A percentile compares a stretch with the other conserved stretches of the same genome.
phyloP scores from a whole-genome alignment of 2,113 vertebrate species.

The Tychaedon coryphoeus region DNA sequence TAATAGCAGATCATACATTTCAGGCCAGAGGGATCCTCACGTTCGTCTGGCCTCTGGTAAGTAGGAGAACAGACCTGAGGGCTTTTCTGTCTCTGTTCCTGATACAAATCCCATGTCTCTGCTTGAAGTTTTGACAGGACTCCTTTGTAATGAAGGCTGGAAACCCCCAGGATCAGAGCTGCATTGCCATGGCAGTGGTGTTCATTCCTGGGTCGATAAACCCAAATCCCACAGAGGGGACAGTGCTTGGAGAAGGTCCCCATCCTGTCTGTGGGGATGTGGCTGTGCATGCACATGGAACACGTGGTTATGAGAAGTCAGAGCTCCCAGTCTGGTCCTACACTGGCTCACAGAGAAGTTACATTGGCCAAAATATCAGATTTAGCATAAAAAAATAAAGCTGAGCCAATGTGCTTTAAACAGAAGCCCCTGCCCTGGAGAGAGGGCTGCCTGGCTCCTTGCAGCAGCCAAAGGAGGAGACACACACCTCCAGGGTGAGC shows the following conservation, averaged over 20 bases:
- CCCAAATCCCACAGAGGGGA: background rate
- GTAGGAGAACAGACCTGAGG: slow-evolving; percentile 46
- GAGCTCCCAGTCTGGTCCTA: background rate
- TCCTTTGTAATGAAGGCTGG: background rate
- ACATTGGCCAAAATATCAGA: background rate
- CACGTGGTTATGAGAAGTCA: background rate
- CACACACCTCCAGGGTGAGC: background rate
- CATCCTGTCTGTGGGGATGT: background rate
- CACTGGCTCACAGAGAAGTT: background rate
- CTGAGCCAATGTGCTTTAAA: background rate
- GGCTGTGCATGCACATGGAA: background rate
- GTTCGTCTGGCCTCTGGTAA: slow-evolving; percentile 13
- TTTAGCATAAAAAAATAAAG: background rate
- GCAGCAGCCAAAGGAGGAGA: background rate
- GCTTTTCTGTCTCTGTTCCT: background rate
- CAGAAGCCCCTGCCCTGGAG: background rate
- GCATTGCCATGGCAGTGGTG: background rate
- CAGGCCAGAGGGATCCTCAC: slow-evolving; percentile 13
- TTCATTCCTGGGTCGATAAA: background rate
- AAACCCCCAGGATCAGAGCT: background rate
- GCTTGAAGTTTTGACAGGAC: background rate
- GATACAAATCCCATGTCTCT: background rate
- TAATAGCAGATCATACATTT: slow-evolving; percentile 12
- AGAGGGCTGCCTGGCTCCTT: background rate
- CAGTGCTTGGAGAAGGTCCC: background rate